Base-by-base conservation (phyloP, 2,888 invertebrate species). In the Philonicus albiceps region DNA sequence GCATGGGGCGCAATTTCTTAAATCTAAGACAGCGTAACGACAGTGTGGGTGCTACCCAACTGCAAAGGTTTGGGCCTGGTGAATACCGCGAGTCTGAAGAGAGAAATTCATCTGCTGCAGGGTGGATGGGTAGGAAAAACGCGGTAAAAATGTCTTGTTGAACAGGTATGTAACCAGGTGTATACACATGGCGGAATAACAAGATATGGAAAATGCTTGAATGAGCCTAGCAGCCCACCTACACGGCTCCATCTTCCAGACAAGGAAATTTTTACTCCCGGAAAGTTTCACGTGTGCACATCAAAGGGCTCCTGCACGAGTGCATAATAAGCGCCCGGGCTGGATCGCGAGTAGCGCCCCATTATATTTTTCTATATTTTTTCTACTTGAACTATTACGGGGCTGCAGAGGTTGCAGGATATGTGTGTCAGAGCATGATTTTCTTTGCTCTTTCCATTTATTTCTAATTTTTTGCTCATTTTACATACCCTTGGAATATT, bases 361-460 rank as follows among this genome's bases (percentile, higher is more conserved):
- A 22, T 11, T 11, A 27, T 64, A 7, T 37, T 37, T 37, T 37
- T 37, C 2, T 11, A 11, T 53, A n/a, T 43, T 40, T 34, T 43
- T 43, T 22, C 78, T n/a, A 30, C 78, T 34, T 27, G 43, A 30
- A 43, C 55, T 53, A 27, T 53, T 11, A 31, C 31, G n/a, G 53
- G 30, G 81, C 81, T 81, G 81, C 81, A 81, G 31, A 53, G 64
- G 8, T 19, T 43, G 37, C 80, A 31, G 27, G 27, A 53, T 43
- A 43, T 78, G 22, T 80, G 27, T 53, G 83, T 64, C 55, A 72
- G 49, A 72, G 27, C 37, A 83, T 83, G 64, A 83, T 55, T 64
- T 83, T 55, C 72, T 83, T 83, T 83, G 80, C 80, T 83, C 72
- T 72, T 83, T 83, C 55, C 83, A 83, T 83, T 83, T 83, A 64